These are phyloP conservation scores for Neoascia interrupta DNA, from an alignment of 2,888 invertebrate species.

Conservation along the genomic window DNA sequence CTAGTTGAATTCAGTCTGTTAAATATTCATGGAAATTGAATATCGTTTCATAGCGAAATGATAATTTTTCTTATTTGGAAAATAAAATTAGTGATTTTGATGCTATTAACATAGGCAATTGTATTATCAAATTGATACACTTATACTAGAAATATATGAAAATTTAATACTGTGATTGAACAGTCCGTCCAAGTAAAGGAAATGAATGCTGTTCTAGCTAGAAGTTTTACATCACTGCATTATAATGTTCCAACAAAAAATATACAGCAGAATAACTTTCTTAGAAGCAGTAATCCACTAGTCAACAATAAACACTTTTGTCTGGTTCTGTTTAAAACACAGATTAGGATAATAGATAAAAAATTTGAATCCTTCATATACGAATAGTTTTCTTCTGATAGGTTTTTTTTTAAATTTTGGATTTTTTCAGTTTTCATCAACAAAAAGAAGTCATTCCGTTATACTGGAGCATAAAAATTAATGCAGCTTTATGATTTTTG, in stretches of 20 bases:
- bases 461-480: neutral
- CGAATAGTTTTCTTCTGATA: neutral
- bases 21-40: slow-evolving; percentile 57
- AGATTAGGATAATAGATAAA: neutral
- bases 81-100: slow-evolving; percentile 45
- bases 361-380: neutral
- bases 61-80: slow-evolving; percentile 43
- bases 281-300: too few relatives aligned
- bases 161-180: too few relatives aligned
- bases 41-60: slow-evolving; percentile 42
- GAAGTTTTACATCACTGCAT: neutral
- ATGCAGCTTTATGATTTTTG: neutral
- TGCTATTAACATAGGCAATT: slow-evolving; percentile 33
- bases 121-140: too few relatives aligned
- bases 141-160: too few relatives aligned
- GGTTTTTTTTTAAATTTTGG: neutral
- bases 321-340: neutral
- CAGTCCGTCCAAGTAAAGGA: too few relatives aligned
- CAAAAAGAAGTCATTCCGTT: neutral
- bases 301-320: neutral
- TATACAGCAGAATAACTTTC: too few relatives aligned
- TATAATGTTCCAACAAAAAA: too few relatives aligned
- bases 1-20: slow-evolving; percentile 44
- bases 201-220: too few relatives aligned
- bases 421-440: neutral